These are phyloP conservation scores for Odontothrips loti DNA, from an alignment of 2,888 invertebrate species.

Conservation along the genomic window DNA sequence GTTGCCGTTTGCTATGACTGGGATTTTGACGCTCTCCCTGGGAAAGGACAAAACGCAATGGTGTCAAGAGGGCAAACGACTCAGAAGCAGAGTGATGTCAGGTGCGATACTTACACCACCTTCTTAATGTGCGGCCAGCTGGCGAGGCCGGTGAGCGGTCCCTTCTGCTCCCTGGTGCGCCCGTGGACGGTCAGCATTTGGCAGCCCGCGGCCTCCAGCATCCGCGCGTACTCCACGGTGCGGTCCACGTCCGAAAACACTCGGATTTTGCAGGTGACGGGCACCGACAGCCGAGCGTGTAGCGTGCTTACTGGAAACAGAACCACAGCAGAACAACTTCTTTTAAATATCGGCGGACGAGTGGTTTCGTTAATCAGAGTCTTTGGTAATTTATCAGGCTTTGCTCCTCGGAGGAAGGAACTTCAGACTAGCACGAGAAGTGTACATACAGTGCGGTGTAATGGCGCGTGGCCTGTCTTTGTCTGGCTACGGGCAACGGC, in stretches of 20 bases:
- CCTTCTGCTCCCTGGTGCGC: constrained; percentile 90
- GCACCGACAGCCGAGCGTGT: constrained; percentile 67
- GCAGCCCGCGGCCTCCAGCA: constrained; percentile 91
- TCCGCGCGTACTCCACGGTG: constrained; percentile 87
- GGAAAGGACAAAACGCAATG: constrained; percentile 41
- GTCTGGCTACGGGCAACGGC: no score
- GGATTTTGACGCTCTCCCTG: constrained; percentile 80
- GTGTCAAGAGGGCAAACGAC: constrained; percentile 17
- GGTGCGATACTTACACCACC: constrained; percentile 62
- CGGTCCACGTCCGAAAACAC: constrained; percentile 79
- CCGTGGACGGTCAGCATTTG: constrained; percentile 93
- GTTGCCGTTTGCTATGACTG: constrained; percentile 97
- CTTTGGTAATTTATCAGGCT: no score
- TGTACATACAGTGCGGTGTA: no score
- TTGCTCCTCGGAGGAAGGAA: no score
- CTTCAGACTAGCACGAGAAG: no score
- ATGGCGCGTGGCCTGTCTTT: no score
- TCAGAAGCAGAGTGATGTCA: neutral
- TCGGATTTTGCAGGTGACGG: constrained; percentile 95
- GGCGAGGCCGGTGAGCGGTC: constrained; percentile 90
- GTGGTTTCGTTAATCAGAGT: neutral
- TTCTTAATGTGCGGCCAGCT: constrained; percentile 91
- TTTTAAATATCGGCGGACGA: no score
- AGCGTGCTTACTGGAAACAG: constrained; percentile 61
- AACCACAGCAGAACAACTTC: neutral